These are phyloP conservation scores for Halichoeres trimaculatus DNA, from an alignment of 2,113 vertebrate species.

Conservation along the genomic window DNA sequence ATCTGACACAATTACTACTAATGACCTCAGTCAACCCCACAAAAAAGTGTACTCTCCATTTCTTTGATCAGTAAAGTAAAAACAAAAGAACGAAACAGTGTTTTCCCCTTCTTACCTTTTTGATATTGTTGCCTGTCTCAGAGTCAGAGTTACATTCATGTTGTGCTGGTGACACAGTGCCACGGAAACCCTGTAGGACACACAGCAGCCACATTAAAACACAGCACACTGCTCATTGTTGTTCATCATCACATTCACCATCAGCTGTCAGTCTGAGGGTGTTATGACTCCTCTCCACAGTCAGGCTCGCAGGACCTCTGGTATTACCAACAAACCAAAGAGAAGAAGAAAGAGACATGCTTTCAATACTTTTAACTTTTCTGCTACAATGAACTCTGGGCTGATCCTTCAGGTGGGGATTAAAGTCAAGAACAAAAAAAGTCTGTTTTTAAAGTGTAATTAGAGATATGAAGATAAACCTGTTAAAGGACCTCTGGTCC, in stretches of 20 bases:
- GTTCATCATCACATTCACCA: constrained; percentile 50
- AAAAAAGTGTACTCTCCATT: background rate
- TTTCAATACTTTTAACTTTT: constrained; percentile 6
- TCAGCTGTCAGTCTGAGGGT: constrained; percentile 48
- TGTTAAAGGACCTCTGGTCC: background rate
- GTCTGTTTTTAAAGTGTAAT: background rate
- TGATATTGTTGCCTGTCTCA: constrained; percentile 76
- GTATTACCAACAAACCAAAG: constrained; percentile 30
- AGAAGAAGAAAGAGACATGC: constrained; percentile 1
- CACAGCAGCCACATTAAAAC: constrained; percentile 48
- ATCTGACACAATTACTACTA: no score
- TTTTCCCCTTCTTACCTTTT: constrained; percentile 76
- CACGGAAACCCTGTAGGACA: constrained; percentile 79
- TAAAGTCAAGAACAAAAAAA: background rate
- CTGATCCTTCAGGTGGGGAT: background rate
- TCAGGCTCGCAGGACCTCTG: constrained; percentile 5
- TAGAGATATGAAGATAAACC: constrained; percentile 1
- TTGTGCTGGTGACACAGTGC: constrained; percentile 73
- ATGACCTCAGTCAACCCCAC: no score
- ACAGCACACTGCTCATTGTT: constrained; percentile 33
- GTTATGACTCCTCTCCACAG: constrained; percentile 9
- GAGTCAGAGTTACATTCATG: constrained; percentile 79
- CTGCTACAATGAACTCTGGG: background rate
- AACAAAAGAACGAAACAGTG: background rate
- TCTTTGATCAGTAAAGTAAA: background rate